Evolutionary conservation across 2,888 invertebrate species (phyloP), one percentile per base, ranked within the genome.

Genomic region (Amblyteles armatorius): DNA sequence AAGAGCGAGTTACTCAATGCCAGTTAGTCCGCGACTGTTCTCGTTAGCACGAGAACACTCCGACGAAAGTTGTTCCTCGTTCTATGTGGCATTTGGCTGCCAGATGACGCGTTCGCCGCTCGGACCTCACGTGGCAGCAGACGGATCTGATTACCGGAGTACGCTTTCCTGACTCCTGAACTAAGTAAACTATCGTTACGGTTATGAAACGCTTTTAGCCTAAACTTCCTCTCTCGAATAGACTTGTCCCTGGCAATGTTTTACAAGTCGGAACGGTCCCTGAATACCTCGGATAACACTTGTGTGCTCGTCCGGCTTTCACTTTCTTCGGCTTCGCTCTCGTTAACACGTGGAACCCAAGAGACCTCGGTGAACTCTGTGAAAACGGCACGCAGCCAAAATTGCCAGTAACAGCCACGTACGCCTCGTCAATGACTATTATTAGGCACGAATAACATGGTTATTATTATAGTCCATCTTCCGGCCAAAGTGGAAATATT

Each of bases 81-180:
- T 80, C 67, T 19, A 33, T 13, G 33, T 50, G 78, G 79, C 87
- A 89, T 89, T 88, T 87, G 86, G 87, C 83, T 80, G 84, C 87
- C 88, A 87, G 87, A 88, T 88, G 88, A 87, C 82, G 72, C 79
- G 19, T 68, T 55, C 52, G 22, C 63, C 16, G 29, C 33, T 74
- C 50, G 63, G 68, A 40, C 72, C 60, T 72, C 33, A 76, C 52
- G 40, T 48, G 44, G 33, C 67, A 71, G 44, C 79, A 79, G 85
- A 79, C 80, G 83, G 83, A 87, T 88, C 87, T 81, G 71, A 86
- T 88, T 88, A 88, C 87, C 76, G 63, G 57, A 68, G 85, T 78
- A 69, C 79, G 57, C 57, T 48, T 67, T 69, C 40, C 36, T 11
- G 78, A 44, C 76, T 65, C 48, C 81, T 40, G 29, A 63, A 63